Conservation (phyloP, 2,888 invertebrate genomes). For the Zaprionus lineosus region DNA sequence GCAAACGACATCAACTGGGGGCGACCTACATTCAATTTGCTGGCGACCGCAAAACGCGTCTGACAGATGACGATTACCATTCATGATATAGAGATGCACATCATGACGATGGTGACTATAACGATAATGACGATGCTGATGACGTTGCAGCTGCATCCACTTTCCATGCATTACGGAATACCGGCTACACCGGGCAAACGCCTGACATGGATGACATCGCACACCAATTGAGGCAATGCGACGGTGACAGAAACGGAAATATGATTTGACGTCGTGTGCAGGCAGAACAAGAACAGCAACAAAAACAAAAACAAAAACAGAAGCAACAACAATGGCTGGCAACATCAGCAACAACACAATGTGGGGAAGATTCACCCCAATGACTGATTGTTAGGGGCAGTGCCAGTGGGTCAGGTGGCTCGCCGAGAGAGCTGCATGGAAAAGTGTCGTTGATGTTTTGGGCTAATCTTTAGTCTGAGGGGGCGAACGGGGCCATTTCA, state of each 20-base stretch:
- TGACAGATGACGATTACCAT: slow-evolving; percentile 71
- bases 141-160: slow-evolving; percentile 20
- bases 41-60: slow-evolving; percentile 72
- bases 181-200: slow-evolving; percentile 21
- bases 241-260: slow-evolving; percentile 58
- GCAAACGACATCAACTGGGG: slow-evolving; percentile 43
- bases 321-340: too few species aligned
- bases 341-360: background rate
- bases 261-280: slow-evolving; percentile 58
- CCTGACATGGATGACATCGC: slow-evolving; percentile 14
- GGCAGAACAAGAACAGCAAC: slow-evolving; percentile 3
- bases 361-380: slow-evolving; percentile 26
- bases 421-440: slow-evolving; percentile 13
- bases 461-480: background rate
- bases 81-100: slow-evolving; percentile 24
- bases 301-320: slow-evolving; percentile 9
- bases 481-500: too few species aligned
- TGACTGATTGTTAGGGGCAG: slow-evolving; percentile 38
- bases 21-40: slow-evolving; percentile 76
- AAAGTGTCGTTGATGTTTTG: slow-evolving; percentile 26
- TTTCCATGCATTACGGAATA: slow-evolving; percentile 20
- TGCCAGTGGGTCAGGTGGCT: slow-evolving; percentile 55
- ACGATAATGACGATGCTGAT: slow-evolving; percentile 26
- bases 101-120: slow-evolving; percentile 18
- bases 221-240: too few species aligned